Evolutionary conservation across 2,888 invertebrate species (phyloP).

Genomic region (Bhutanitis thaidina): DNA sequence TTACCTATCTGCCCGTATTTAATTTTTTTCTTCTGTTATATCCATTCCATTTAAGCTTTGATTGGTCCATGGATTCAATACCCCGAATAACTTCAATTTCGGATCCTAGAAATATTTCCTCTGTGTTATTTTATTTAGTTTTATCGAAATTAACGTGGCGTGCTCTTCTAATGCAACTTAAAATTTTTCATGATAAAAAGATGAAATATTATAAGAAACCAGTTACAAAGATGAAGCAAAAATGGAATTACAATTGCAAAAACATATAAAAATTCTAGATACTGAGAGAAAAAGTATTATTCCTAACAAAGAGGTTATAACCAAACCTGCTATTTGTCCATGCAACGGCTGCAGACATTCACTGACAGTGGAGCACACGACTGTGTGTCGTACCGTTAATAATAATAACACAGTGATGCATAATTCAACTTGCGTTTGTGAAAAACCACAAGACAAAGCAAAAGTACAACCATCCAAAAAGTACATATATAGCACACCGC

Average conservation of each 20-base stretch:
- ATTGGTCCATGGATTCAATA: constrained; percentile 99
- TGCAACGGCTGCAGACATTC: constrained; percentile 86
- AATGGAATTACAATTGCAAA: constrained; percentile 67
- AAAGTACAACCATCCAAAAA: constrained; percentile 48
- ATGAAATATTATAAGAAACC: constrained; percentile 64
- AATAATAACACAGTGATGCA: constrained; percentile 84
- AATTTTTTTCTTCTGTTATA: constrained; percentile 93
- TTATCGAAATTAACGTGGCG: constrained; percentile 65
- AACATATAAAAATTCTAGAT: constrained; percentile 61
- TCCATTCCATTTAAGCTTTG: constrained; percentile 94
- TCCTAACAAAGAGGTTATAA: constrained; percentile 53
- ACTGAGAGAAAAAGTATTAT: constrained; percentile 62
- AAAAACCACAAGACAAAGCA: constrained; percentile 45
- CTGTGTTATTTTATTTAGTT: constrained; percentile 86
- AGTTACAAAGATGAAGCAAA: constrained; percentile 63
- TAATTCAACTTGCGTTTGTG: constrained; percentile 70
- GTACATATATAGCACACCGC: constrained; percentile 58
- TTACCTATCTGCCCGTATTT: constrained; percentile 93
- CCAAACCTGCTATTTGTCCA: constrained; percentile 65
- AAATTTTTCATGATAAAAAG: constrained; percentile 58
- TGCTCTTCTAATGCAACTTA: constrained; percentile 57
- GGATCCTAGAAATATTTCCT: constrained; percentile 89
- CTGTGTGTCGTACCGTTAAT: constrained; percentile 84
- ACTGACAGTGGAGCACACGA: constrained; percentile 84
- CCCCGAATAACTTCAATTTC: constrained; percentile 88